Base-by-base conservation (phyloP, 1,140 invertebrate species). In the Linepithema humile region DNA sequence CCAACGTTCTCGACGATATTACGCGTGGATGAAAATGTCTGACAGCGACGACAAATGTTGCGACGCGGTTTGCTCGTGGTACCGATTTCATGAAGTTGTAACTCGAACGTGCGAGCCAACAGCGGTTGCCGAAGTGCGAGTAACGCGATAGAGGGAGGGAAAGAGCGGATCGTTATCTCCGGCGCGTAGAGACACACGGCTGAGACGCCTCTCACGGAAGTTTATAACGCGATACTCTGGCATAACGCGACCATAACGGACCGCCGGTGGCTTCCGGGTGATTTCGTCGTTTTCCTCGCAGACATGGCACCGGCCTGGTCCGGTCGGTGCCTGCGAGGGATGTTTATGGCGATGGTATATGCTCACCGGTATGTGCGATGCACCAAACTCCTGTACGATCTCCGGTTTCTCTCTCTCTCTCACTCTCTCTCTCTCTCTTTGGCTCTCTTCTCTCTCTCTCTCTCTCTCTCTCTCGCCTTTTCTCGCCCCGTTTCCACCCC, bases 281-380 rank as follows among this genome's bases (percentile, higher is more conserved):
- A 85, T 85, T 82, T 85, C 78, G 75, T 53, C 75, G 74, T 85
- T 80, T 80, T 80, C 75, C 75, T 69, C 59, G 57, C 65, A 70
- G 73, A 69, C 75, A 67, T 29, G 74, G 20, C 73, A 73, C 6
- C 70, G 70, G 59, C 35, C 45, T 62, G 75, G 45, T 69, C 62
- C 75, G 45, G 45, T 70, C 53, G 48, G 35, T 69, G 62, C 59
- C 75, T 53, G 65, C 75, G 65, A 80, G 75, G 48, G 57, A 82
- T 85, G 83, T 85, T 85, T 85, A 85, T 55, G 38, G 77, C 55
- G 45, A 48, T 29, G 23, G 57, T 43, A 43, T 82, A 53, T 85
- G 77, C 57, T 82, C 55, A 64, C 55, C 55, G 64, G 38, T 78
- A 40, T 62, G 62, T 60, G 43, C 82, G 38, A 38, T 60, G 48